Evolutionary conservation across 2,113 vertebrate species (phyloP).

Genomic region (Scomber scombrus): DNA sequence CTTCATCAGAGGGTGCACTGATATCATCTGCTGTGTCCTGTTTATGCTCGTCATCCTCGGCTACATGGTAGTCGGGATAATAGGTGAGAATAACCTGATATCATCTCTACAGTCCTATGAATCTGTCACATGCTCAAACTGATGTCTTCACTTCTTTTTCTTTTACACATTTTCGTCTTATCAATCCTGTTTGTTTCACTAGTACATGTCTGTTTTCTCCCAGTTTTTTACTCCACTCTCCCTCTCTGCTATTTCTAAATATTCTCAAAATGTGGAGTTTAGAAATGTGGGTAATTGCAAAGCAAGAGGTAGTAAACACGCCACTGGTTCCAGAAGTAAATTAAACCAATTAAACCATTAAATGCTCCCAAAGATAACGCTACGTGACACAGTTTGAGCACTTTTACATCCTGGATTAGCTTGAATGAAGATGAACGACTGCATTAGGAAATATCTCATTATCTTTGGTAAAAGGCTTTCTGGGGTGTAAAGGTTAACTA

Average conservation of each 20-base stretch:
- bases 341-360: too few relatives aligned
- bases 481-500: too few relatives aligned
- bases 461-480: too few relatives aligned
- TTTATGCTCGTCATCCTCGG: conserved; percentile 88
- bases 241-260: background rate
- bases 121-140: background rate
- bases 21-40: conserved; percentile 90
- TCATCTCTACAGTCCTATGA: background rate
- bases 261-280: too few relatives aligned
- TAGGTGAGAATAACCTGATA: conserved; percentile 83
- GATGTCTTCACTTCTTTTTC: background rate
- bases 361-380: too few relatives aligned
- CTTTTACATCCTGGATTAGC: too few relatives aligned
- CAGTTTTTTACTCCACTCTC: background rate
- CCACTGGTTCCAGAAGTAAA: too few relatives aligned
- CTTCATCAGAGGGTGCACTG: conserved; percentile 88
- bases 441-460: too few relatives aligned
- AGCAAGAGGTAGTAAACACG: too few relatives aligned
- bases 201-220: background rate
- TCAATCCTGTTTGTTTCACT: background rate
- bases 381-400: too few relatives aligned
- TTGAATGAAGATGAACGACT: too few relatives aligned
- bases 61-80: conserved; percentile 87
- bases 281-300: too few relatives aligned
- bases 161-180: background rate